These are phyloP conservation scores for Melinopterus prodromus DNA, from an alignment of 2,888 invertebrate genomes.

Conservation along the genomic window DNA sequence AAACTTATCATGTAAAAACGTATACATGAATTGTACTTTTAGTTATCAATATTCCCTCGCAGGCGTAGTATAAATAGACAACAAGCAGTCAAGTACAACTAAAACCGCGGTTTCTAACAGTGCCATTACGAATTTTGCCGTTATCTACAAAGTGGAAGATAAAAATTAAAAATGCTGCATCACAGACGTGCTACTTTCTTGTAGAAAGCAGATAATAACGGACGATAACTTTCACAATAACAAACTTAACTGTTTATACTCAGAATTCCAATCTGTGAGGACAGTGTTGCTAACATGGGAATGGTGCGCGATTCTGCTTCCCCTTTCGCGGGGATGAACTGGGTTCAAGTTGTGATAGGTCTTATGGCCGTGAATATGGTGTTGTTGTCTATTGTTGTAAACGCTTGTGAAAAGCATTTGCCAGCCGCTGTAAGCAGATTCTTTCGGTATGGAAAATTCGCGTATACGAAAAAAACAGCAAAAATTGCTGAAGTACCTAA, in stretches of 20 bases:
- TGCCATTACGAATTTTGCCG: not conserved
- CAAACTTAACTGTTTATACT: not conserved
- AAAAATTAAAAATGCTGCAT: not conserved
- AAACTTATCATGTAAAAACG: not conserved
- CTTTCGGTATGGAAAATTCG: slow-evolving; percentile 79
- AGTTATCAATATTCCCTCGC: not conserved
- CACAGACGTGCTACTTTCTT: not conserved
- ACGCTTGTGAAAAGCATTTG: slow-evolving; percentile 70
- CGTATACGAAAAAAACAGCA: slow-evolving; percentile 63
- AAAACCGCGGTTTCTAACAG: not conserved
- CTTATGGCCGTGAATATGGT: not conserved
- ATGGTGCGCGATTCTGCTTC: not conserved
- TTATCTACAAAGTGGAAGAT: not conserved
- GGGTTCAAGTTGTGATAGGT: slow-evolving; percentile 17
- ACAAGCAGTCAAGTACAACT: not conserved
- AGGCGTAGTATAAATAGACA: not conserved
- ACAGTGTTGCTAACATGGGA: not conserved
- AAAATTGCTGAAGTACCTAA: slow-evolving; percentile 75
- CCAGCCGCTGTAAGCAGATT: slow-evolving; percentile 72
- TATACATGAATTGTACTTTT: not conserved
- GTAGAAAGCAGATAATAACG: slow-evolving; percentile 4
- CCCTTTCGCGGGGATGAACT: not conserved
- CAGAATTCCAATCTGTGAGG: not conserved
- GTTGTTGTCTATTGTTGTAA: slow-evolving; percentile 56
- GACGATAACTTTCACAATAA: not conserved